Base-by-base conservation (phyloP, 2,113 vertebrate genomes). In the Halcyon malimbica region DNA sequence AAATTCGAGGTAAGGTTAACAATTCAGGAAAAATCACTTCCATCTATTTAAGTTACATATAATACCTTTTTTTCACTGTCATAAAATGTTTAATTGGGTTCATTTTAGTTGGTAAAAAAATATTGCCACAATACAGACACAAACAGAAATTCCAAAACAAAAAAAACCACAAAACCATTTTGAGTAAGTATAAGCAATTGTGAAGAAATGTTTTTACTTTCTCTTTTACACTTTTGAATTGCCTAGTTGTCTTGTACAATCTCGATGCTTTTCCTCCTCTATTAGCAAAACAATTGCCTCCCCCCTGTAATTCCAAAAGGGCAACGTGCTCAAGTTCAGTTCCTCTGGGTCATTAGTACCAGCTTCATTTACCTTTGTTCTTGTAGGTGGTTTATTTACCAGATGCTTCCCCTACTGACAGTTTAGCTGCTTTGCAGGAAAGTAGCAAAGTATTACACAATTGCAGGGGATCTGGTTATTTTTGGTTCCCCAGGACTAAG, bases 321-420 rank as follows among this genome's bases (percentile, higher is more conserved):
- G 68, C 94, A 94, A 76, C 2, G 41, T 76, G 92, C 83, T 87
- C 93, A 90, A 90, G 94, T 96, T 95, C 93, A 92, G 62, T 51
- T 91, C 87, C 95, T 80, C 46, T 35, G 44, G 78, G n/a, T 85
- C 81, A 46, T 89, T 50, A 89, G 54, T 59, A 76, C 46, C 81
- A 87, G 70, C 59, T 73, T 76, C 65, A 50, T 65, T 44, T 83
- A 95, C 95, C 89, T 91, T 97, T 93, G 94, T 83, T 94, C 93
- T 51, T 20, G 29, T 67, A 94, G 53, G 78, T 94, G 83, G 86
- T 73, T 94, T 92, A 77, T 95, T 94, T 94, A 89, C 87, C 87
- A 71, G 83, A 63, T 33, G 2, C 82, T 96, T 89, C 71, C 78
- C 50, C 85, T 96, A 64, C 84, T 65, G 65, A 90, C 42, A 70